A percentile compares a stretch with the other conserved stretches of the same genome.
These are phyloP conservation scores for Neoarius graeffei DNA, from an alignment of 2,113 vertebrate genomes.

Conservation along the genomic window DNA sequence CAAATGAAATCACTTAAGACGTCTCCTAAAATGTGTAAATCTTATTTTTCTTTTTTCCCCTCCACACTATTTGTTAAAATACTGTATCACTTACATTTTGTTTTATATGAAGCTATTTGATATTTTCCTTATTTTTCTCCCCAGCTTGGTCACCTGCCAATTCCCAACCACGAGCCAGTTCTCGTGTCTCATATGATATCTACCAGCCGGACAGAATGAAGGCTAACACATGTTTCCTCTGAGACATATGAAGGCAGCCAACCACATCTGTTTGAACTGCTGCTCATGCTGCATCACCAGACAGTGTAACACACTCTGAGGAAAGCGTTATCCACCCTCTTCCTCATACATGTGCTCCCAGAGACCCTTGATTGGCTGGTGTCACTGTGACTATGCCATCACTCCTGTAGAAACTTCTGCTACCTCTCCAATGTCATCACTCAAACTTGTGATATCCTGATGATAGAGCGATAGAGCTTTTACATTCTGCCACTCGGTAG, in stretches of 20 bases:
- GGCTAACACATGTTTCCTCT: not conserved
- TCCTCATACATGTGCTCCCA: not conserved
- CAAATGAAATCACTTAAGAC: conserved; percentile 21
- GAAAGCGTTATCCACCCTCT: not conserved
- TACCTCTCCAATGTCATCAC: not conserved
- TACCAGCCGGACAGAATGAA: not conserved
- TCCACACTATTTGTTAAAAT: not conserved
- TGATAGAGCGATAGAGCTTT: not conserved
- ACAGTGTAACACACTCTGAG: not conserved
- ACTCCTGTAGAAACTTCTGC: not conserved
- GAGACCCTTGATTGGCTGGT: not conserved
- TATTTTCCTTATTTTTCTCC: not conserved
- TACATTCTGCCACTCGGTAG: not conserved
- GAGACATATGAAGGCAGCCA: not conserved
- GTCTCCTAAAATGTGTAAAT: not conserved
- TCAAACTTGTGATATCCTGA: not conserved
- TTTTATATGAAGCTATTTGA: not conserved
- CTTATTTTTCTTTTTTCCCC: not conserved
- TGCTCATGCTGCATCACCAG: not conserved
- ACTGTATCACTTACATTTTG: not conserved
- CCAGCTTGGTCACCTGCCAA: not conserved
- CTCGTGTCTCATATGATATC: not conserved
- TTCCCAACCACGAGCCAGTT: not conserved
- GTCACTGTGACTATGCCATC: not conserved
- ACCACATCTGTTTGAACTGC: not conserved